Evolutionary conservation across 2,888 invertebrate species (phyloP), one percentile per base, ranked within the genome.

Genomic region (Tribolium freemani): DNA sequence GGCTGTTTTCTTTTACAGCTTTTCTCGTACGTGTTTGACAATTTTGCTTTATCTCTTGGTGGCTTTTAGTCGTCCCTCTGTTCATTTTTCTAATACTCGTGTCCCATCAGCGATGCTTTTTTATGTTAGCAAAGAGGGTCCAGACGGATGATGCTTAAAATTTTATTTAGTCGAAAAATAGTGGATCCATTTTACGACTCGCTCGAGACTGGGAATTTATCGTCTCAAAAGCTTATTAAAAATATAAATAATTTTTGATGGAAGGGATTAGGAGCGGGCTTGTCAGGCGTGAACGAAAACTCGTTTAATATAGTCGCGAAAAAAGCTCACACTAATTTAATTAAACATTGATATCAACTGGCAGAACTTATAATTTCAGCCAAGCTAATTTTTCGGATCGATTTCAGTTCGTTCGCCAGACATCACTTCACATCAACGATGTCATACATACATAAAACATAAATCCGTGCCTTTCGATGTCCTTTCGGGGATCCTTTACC

Each of bases 361-460:
- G 4, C 26, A 26, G 26, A 26, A 26, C 5, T 21, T 3, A 21
- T 21, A 21, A 21, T 21, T 21, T 3, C 21, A 3, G 21, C 21
- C n/a, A n/a, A 21, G 21, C 21, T 26, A 26, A 30, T 21, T 44
- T 16, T 58, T 10, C 44, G 44, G 44, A 48, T 46, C 60, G 60
- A 21, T 56, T 38, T 38, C 11, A 13, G 38, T 4, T 20, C 31
- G 21, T 67, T 56, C 51, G 44, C 51, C 11, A n/a, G 16, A 44
- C 68, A 51, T 58, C 68, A 58, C 50, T 57, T 10, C 58, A 8
- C 13, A n/a, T n/a, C n/a, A 8, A 46, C 56, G 67, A 54, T 54
- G 70, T 56, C 56, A 56, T 63, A 70, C 70, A 70, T 70, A 70
- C 63, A 70, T 70, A 70, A 70, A 70, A 70, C 70, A 70, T 56